Conservation (phyloP, 1,140 invertebrate genomes). For the Ceratosolen solmsi region DNA sequence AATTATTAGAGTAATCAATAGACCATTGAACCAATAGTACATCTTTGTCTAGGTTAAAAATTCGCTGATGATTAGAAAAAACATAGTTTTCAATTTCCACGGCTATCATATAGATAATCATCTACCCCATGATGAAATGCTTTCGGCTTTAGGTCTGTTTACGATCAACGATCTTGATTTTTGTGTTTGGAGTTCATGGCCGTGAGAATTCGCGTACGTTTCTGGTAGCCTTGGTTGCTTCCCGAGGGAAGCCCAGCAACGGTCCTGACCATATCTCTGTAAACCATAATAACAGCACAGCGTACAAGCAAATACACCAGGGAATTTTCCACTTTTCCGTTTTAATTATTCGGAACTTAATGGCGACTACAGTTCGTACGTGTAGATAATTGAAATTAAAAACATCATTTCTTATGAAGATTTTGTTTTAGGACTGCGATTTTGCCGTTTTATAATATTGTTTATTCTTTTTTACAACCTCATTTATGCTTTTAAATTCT, state of each 20-base stretch:
- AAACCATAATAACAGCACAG: not conserved
- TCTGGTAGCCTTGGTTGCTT: not conserved
- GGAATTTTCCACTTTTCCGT: conserved; percentile 25
- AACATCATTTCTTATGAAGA: too few species aligned
- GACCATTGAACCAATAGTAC: too few species aligned
- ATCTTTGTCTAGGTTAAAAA: too few species aligned
- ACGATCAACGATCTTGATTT: conserved; percentile 34
- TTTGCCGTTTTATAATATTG: too few species aligned
- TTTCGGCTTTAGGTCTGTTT: not conserved
- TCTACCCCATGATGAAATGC: conserved; percentile 46
- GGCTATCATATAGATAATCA: conserved; percentile 63
- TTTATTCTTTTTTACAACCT: too few species aligned
- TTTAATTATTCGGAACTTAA: conserved; percentile 67
- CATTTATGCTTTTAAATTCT: too few species aligned
- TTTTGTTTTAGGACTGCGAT: too few species aligned
- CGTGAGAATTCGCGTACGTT: conserved; percentile 51
- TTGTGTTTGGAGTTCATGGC: conserved; percentile 51
- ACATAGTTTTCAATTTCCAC: conserved; percentile 57
- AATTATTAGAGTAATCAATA: too few species aligned
- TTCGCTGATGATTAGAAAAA: conserved; percentile 6
- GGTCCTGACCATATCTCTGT: conserved; percentile 49
- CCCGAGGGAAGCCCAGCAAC: not conserved
- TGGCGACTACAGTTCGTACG: not conserved
- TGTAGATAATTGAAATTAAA: conserved; percentile 51
- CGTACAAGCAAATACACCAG: not conserved